Conservation (phyloP, 2,113 vertebrate genomes). For the Riparia riparia region DNA sequence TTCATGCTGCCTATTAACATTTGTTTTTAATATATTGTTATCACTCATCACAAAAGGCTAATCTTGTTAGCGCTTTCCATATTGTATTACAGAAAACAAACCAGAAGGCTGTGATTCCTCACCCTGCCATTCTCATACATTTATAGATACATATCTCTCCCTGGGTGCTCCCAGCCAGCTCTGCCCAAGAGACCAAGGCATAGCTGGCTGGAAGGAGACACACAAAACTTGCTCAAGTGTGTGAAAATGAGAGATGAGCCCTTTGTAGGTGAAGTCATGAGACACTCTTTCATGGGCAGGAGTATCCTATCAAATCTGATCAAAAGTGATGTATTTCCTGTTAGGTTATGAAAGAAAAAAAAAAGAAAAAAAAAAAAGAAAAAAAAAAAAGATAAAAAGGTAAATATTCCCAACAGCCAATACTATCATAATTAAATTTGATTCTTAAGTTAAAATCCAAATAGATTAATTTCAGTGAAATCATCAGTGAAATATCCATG, state of each 20-base stretch:
- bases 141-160: not conserved
- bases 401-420: not conserved
- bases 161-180: not conserved
- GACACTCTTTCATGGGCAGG: not conserved
- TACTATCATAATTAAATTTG: not conserved
- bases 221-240: not conserved
- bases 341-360: not conserved
- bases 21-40: conserved; percentile 70
- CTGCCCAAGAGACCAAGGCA: not conserved
- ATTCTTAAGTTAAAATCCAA: not conserved
- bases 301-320: not conserved
- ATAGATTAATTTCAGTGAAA: not conserved
- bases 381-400: not conserved
- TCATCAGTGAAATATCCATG: not conserved
- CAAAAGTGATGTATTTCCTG: not conserved
- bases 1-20: conserved; percentile 65
- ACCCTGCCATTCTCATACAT: not conserved
- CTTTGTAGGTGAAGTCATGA: not conserved
- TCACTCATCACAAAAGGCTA: conserved; percentile 69
- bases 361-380: not conserved
- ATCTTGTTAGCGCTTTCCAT: conserved; percentile 60
- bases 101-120: not conserved
- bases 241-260: not conserved
- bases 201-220: not conserved
- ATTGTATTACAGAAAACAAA: conserved; percentile 67